Evolutionary conservation across 2,888 invertebrate genomes (phyloP).

Genomic region (Drosophila multiciliata): DNA sequence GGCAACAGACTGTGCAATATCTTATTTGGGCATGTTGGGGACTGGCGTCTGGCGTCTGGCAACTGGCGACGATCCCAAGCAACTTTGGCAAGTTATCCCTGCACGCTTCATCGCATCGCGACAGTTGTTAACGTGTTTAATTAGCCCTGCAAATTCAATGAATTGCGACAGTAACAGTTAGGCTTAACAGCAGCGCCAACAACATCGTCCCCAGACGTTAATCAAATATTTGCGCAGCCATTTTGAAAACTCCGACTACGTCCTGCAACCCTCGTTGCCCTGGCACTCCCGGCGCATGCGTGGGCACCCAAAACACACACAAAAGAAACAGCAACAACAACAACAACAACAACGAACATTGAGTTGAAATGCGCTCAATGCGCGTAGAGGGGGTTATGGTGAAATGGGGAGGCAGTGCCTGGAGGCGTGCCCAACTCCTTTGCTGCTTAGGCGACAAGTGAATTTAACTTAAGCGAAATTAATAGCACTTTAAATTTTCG

Average conservation of each 20-base stretch:
- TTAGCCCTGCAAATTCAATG: slow-evolving; percentile 81
- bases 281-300: slow-evolving; percentile 62
- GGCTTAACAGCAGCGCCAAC: slow-evolving; percentile 63
- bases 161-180: slow-evolving; percentile 81
- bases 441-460: slow-evolving; percentile 21
- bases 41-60: slow-evolving; percentile 68
- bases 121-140: slow-evolving; percentile 80
- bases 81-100: slow-evolving; percentile 71
- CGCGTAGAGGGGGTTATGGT: no score
- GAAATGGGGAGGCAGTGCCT: neutral
- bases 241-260: slow-evolving; percentile 79
- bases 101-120: slow-evolving; percentile 74
- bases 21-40: slow-evolving; percentile 1
- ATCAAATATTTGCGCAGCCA: slow-evolving; percentile 84
- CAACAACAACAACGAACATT: slow-evolving; percentile 1
- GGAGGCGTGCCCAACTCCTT: slow-evolving; percentile 44
- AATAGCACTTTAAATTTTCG: slow-evolving; percentile 28
- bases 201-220: slow-evolving; percentile 53
- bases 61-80: slow-evolving; percentile 64
- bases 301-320: slow-evolving; percentile 38
- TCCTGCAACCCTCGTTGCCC: slow-evolving; percentile 46
- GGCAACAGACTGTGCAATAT: slow-evolving; percentile 52
- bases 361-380: slow-evolving; percentile 39
- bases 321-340: slow-evolving; percentile 2
- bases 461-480: slow-evolving; percentile 27